Percentiles rank a stretch among this genome's conserved stretches.
Evolutionary conservation across 64 coral and sea anemone genomes (phyloP).

Genomic region (Montipora capricornis): DNA sequence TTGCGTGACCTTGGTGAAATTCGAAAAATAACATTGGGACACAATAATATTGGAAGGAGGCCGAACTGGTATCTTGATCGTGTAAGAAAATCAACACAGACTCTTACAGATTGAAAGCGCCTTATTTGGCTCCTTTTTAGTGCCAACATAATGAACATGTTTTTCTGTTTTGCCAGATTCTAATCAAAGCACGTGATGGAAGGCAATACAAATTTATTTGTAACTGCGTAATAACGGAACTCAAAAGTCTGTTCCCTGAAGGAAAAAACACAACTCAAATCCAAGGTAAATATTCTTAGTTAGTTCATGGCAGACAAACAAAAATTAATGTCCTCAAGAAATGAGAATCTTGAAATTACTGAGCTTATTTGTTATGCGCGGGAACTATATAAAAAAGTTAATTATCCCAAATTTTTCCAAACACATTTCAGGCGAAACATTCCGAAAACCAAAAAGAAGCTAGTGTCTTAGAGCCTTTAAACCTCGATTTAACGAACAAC

Average conservation of each 20-base stretch:
- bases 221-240: not conserved
- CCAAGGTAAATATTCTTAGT: not conserved
- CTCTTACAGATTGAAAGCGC: too few relatives aligned
- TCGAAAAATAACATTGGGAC: slow-evolving; percentile 23
- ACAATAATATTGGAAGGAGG: not conserved
- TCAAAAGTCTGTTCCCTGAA: not conserved
- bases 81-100: not conserved
- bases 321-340: too few relatives aligned
- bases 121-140: too few relatives aligned
- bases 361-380: too few relatives aligned
- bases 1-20: slow-evolving; percentile 7
- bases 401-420: too few relatives aligned
- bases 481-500: too few relatives aligned
- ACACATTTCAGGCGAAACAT: too few relatives aligned
- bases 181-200: not conserved
- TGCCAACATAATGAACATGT: not conserved
- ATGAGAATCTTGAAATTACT: too few relatives aligned
- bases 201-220: slow-evolving; percentile 1
- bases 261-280: not conserved
- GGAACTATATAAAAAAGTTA: too few relatives aligned
- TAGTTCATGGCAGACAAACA: too few relatives aligned
- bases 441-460: too few relatives aligned
- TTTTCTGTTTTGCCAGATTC: not conserved
- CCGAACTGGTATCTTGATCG: not conserved
- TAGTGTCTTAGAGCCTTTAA: too few relatives aligned